phyloP scores from a whole-genome alignment of 2,113 vertebrate genomes.

The Dermatemys mawii region DNA sequence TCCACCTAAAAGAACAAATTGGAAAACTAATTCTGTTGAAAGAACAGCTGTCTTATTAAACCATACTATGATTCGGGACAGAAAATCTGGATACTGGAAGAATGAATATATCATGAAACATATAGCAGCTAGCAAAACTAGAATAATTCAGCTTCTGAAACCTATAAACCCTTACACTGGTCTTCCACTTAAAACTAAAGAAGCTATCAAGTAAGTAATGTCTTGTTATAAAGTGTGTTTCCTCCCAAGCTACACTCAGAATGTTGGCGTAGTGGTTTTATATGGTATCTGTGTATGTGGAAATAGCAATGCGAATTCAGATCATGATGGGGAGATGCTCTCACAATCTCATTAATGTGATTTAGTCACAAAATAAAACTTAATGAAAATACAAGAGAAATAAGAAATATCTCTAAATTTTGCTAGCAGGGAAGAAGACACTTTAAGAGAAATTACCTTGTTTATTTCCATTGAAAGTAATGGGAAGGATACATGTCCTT shows the following conservation, averaged over 20 bases:
- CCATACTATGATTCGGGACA: conserved; percentile 53
- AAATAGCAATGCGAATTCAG: background rate
- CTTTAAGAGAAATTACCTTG: background rate
- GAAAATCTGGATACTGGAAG: conserved; percentile 86
- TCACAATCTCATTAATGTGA: background rate
- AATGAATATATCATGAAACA: conserved; percentile 80
- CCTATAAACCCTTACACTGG: conserved; percentile 81
- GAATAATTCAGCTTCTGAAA: conserved; percentile 74
- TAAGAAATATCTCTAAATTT: background rate
- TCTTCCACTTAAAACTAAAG: conserved; percentile 81
- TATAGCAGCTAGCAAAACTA: conserved; percentile 61
- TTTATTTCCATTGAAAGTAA: background rate
- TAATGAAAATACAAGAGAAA: background rate
- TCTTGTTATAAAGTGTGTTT: background rate
- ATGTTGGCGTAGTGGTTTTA: background rate
- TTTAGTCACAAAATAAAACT: background rate
- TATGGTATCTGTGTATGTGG: background rate
- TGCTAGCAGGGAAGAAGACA: background rate
- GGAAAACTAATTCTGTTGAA: conserved; percentile 48
- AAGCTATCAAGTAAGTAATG: conserved; percentile 73
- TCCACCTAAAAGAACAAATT: conserved; percentile 55
- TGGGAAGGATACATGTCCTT: background rate
- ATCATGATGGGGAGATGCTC: background rate
- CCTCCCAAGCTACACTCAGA: background rate
- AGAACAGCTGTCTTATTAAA: conserved; percentile 43